Conservation (phyloP, 2,797 vertebrate genomes). For the Enteromius anoplus region DNA sequence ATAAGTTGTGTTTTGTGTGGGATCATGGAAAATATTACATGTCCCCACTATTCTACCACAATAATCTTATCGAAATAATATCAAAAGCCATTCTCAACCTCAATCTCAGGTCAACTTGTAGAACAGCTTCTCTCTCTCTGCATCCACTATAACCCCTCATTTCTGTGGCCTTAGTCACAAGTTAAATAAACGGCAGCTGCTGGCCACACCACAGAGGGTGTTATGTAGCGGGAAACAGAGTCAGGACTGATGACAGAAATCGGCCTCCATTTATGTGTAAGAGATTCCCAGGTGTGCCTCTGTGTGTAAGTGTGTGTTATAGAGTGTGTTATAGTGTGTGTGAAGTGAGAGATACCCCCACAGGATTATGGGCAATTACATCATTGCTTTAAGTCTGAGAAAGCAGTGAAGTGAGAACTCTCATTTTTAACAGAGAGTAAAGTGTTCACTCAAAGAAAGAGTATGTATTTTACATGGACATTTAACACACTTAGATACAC, state of each 20-base stretch:
- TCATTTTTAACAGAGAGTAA: slow-evolving; percentile 21
- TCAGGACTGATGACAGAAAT: slow-evolving; percentile 63
- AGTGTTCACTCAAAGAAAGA: slow-evolving; percentile 1
- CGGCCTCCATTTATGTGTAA: slow-evolving; percentile 75
- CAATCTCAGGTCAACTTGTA: slow-evolving; percentile 34
- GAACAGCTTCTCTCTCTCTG: slow-evolving; percentile 20
- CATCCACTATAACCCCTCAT: slow-evolving; percentile 53
- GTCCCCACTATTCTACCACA: background rate
- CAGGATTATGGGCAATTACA: slow-evolving; percentile 60
- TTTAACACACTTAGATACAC: slow-evolving; percentile 2
- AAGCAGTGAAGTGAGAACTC: slow-evolving; percentile 22
- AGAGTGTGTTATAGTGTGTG: slow-evolving; percentile 42
- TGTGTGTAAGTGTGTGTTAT: slow-evolving; percentile 38
- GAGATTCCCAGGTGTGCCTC: slow-evolving; percentile 68
- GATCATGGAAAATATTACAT: background rate
- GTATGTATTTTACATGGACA: background rate
- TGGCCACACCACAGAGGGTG: slow-evolving; percentile 50
- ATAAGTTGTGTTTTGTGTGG: background rate
- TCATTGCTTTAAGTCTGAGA: slow-evolving; percentile 38
- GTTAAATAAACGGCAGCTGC: slow-evolving; percentile 62
- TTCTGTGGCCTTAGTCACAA: slow-evolving; percentile 59
- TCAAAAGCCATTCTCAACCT: slow-evolving; percentile 48
- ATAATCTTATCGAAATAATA: slow-evolving; percentile 52
- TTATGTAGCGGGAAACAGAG: slow-evolving; percentile 57
- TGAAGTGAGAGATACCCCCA: slow-evolving; percentile 33